Conservation (phyloP, 2,113 vertebrate genomes). For the Neodontobutis hainanensis region DNA sequence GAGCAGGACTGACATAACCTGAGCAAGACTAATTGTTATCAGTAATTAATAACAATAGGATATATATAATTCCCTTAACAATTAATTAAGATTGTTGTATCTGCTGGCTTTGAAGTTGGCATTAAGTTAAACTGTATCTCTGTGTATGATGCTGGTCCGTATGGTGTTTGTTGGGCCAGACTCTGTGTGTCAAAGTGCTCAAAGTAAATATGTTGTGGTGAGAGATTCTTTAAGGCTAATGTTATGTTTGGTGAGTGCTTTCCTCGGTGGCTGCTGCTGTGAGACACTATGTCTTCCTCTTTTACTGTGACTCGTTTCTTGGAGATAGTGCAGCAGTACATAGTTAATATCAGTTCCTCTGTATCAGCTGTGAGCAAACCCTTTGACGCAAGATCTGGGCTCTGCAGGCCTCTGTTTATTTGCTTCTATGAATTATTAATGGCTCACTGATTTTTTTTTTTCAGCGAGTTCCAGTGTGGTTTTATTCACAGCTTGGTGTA, state of each 20-base stretch:
- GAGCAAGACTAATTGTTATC: no score
- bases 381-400: constrained; percentile 52
- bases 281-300: constrained; percentile 23
- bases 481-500: constrained; percentile 20
- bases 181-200: background rate
- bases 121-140: no score
- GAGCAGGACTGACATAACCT: no score
- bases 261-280: constrained; percentile 63
- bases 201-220: constrained; percentile 57
- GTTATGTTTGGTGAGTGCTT: constrained; percentile 51
- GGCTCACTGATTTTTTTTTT: constrained; percentile 39
- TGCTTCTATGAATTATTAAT: constrained; percentile 77
- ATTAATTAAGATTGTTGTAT: no score
- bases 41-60: no score
- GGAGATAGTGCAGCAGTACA: constrained; percentile 56
- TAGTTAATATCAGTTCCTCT: constrained; percentile 63
- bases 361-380: constrained; percentile 59
- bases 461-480: constrained; percentile 45
- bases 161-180: background rate
- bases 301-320: constrained; percentile 32
- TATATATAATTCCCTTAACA: no score
- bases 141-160: background rate
- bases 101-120: no score
- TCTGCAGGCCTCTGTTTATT: constrained; percentile 62
- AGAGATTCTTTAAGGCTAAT: constrained; percentile 59